These are phyloP conservation scores for Premnoplex brunnescens DNA, from an alignment of 2,797 vertebrate species.

Conservation along the genomic window DNA sequence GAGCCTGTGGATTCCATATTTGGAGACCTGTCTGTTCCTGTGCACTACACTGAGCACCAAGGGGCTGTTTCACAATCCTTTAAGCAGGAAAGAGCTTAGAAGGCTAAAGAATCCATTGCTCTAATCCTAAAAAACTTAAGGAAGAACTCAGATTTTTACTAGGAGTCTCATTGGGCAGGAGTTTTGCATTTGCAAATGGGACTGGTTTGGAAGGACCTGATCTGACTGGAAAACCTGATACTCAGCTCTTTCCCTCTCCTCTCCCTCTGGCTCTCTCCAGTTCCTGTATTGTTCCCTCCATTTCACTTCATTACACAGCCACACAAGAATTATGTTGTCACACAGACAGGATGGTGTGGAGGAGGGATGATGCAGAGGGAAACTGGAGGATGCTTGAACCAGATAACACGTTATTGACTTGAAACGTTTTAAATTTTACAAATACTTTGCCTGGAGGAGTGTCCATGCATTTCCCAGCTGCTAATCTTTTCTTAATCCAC, in stretches of 20 bases:
- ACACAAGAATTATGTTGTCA: background rate
- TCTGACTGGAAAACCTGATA: background rate
- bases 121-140: slow-evolving; percentile 41
- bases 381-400: background rate
- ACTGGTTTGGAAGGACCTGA: background rate
- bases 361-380: background rate
- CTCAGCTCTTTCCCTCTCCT: background rate
- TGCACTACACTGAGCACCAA: background rate
- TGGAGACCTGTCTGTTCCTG: background rate
- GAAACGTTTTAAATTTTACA: background rate
- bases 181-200: background rate
- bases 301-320: background rate
- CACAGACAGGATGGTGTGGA: background rate
- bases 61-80: slow-evolving; percentile 34
- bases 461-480: background rate
- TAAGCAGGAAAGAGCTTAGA: slow-evolving; percentile 49
- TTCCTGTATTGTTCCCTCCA: background rate
- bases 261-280: background rate
- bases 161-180: background rate
- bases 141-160: background rate
- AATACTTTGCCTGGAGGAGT: background rate
- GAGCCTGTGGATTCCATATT: background rate
- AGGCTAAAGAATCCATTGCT: slow-evolving; percentile 12
- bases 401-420: background rate
- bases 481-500: background rate